Conservation (phyloP, 2,888 invertebrate species). For the Uloborus plumipes region DNA sequence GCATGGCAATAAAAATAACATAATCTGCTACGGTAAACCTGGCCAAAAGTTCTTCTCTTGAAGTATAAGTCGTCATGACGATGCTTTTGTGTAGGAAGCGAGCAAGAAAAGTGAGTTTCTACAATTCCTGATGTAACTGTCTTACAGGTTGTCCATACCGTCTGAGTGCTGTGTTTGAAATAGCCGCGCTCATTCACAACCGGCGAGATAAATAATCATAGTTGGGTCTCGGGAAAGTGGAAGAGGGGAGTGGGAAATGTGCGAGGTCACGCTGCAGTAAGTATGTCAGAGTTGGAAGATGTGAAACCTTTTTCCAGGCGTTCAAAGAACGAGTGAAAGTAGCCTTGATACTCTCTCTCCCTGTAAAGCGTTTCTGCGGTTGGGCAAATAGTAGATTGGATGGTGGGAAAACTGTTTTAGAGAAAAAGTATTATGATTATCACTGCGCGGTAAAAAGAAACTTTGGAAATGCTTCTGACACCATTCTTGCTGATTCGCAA, state of each 20-base stretch:
- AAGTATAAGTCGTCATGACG: constrained; percentile 12
- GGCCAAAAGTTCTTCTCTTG: constrained; percentile 45
- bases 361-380: constrained; percentile 31
- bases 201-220: constrained; percentile 35
- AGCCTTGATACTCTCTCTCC: constrained; percentile 43
- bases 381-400: constrained; percentile 13
- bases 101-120: neutral
- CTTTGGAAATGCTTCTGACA: too few species aligned
- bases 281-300: constrained; percentile 55
- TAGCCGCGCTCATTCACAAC: constrained; percentile 30
- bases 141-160: neutral
- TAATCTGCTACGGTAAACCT: constrained; percentile 76
- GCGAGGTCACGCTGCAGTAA: constrained; percentile 46
- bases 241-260: constrained; percentile 14
- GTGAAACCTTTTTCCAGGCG: constrained; percentile 33
- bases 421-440: too few species aligned
- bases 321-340: constrained; percentile 41
- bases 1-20: constrained; percentile 81
- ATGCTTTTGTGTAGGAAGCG: neutral
- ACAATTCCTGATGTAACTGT: neutral
- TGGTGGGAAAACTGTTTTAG: too few species aligned
- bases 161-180: constrained; percentile 19
- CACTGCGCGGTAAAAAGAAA: too few species aligned
- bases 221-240: neutral
- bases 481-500: too few species aligned